Percentiles rank a stretch among this genome's conserved stretches.
Conservation (phyloP, 2,888 invertebrate species). For the Drosophila borealis region DNA sequence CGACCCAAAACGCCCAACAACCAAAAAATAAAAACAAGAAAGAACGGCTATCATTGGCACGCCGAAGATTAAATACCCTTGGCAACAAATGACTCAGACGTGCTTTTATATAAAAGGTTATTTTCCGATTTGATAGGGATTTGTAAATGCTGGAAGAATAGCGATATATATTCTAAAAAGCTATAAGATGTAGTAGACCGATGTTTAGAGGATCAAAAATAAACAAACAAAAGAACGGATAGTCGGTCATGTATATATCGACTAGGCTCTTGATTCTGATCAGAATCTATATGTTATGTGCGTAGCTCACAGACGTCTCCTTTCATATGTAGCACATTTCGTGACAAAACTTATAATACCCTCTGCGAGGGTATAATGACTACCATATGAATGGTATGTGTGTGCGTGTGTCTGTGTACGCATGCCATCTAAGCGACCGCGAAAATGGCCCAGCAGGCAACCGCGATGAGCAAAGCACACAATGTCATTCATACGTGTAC, state of each 20-base stretch:
- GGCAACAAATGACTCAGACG: too few relatives aligned
- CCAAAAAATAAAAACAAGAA: slow-evolving; percentile 9
- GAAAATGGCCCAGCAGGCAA: slow-evolving; percentile 36
- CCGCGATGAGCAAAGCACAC: slow-evolving; percentile 17
- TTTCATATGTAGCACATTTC: neutral
- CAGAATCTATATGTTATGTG: too few relatives aligned
- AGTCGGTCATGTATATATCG: too few relatives aligned
- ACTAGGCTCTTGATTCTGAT: too few relatives aligned
- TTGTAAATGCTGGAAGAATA: too few relatives aligned
- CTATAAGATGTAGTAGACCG: too few relatives aligned
- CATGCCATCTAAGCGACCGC: slow-evolving; percentile 37
- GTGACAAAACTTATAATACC: neutral
- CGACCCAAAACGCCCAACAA: slow-evolving; percentile 29
- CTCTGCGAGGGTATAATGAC: slow-evolving; percentile 5
- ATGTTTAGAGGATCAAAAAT: too few relatives aligned
- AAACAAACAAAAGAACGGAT: too few relatives aligned
- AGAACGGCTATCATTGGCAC: neutral
- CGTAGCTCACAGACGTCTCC: too few relatives aligned
- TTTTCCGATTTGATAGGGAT: too few relatives aligned
- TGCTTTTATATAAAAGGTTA: too few relatives aligned
- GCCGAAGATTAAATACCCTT: slow-evolving; percentile 7
- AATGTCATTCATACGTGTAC: slow-evolving; percentile 21
- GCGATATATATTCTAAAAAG: too few relatives aligned
- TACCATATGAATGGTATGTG: slow-evolving; percentile 11
- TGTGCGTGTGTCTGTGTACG: slow-evolving; percentile 2